Evolutionary conservation across 1,140 invertebrate genomes (phyloP).

Genomic region (Gerris buenoi): DNA sequence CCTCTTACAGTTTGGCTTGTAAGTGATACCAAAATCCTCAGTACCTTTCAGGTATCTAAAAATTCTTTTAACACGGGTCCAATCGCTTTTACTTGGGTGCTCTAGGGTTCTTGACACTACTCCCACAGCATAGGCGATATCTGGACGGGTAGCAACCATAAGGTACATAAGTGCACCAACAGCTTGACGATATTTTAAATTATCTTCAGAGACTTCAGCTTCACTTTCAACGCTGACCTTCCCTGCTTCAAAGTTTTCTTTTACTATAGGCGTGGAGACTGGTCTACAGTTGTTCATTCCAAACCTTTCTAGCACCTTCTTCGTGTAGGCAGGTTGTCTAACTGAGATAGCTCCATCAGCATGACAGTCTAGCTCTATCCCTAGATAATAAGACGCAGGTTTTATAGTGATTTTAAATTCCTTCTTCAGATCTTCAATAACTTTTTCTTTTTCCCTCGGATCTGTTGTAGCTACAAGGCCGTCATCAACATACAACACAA

Average conservation of each 20-base stretch:
- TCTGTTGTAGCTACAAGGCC: background rate
- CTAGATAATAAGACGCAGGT: background rate
- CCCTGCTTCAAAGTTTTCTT: background rate
- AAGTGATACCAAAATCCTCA: conserved; percentile 5
- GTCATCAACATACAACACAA: conserved; percentile 10
- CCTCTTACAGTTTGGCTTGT: conserved; percentile 4
- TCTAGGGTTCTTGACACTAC: background rate
- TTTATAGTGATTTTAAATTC: conserved; percentile 15
- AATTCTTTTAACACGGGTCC: background rate
- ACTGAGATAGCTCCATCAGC: background rate
- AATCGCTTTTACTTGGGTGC: background rate
- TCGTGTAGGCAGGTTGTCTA: background rate
- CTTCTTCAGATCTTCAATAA: background rate
- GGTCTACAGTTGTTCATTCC: background rate
- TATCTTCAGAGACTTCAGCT: background rate
- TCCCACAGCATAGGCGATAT: background rate
- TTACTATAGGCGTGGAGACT: background rate
- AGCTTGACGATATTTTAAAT: background rate
- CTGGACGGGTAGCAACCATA: background rate
- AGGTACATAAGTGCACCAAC: conserved; percentile 21
- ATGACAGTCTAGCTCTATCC: background rate
- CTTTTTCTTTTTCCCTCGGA: background rate
- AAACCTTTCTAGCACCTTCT: background rate
- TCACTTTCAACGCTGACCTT: background rate
- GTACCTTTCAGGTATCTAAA: background rate